Evolutionary conservation across 2,888 invertebrate species (phyloP).

Genomic region (Latrodectus hesperus): DNA sequence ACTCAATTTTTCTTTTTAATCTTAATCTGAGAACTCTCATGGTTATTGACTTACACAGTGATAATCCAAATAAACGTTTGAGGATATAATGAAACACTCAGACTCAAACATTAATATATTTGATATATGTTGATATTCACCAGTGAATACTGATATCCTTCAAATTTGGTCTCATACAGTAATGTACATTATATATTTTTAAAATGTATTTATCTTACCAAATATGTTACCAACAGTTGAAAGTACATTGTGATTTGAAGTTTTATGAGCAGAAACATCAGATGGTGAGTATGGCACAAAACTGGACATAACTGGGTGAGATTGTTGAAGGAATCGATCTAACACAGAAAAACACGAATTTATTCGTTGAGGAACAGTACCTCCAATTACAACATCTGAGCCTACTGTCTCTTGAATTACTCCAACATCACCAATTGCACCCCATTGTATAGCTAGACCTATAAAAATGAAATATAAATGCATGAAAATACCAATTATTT

Average conservation of each 20-base stretch:
- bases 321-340: conserved; percentile 92
- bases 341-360: conserved; percentile 91
- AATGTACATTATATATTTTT: too few relatives aligned
- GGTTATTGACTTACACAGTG: too few relatives aligned
- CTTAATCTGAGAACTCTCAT: too few relatives aligned
- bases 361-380: conserved; percentile 96
- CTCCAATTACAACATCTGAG: conserved; percentile 91
- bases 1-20: too few relatives aligned
- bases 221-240: conserved; percentile 89
- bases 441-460: conserved; percentile 95
- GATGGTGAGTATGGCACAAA: conserved; percentile 91
- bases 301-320: conserved; percentile 86
- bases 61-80: too few relatives aligned
- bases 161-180: too few relatives aligned
- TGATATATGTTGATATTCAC: too few relatives aligned
- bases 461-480: not conserved
- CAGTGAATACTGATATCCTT: too few relatives aligned
- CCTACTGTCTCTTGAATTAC: conserved; percentile 91
- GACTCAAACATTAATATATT: too few relatives aligned
- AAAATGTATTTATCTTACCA: conserved; percentile 76
- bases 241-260: conserved; percentile 75
- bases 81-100: too few relatives aligned
- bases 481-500: too few relatives aligned
- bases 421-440: conserved; percentile 98
- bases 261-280: conserved; percentile 77